phyloP scores from a whole-genome alignment of 2,888 invertebrate species.

The Erpobdella octoculata region DNA sequence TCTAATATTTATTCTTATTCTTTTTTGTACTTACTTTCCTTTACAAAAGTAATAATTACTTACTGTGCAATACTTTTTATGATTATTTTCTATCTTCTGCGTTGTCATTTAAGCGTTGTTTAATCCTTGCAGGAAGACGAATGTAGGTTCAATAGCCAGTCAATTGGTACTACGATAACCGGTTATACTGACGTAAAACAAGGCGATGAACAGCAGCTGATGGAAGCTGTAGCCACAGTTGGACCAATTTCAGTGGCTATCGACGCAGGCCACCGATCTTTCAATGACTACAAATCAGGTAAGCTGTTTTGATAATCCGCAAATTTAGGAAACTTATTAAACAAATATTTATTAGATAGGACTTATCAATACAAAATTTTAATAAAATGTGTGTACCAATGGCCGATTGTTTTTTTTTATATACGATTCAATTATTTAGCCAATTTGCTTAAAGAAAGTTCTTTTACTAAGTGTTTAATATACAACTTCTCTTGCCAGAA shows the following conservation, averaged over 20 bases:
- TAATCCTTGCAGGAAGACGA: slow-evolving; percentile 42
- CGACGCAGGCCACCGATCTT: slow-evolving; percentile 63
- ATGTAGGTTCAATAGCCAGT: slow-evolving; percentile 56
- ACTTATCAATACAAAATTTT: no score
- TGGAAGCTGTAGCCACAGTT: slow-evolving; percentile 70
- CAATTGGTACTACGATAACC: slow-evolving; percentile 65
- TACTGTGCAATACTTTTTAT: no score
- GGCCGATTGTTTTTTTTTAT: no score
- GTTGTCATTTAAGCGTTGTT: not conserved
- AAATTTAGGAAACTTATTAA: not conserved
- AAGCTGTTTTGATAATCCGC: not conserved
- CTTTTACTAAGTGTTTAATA: no score
- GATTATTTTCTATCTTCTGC: no score
- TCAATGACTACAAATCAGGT: slow-evolving; percentile 36
- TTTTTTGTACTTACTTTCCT: no score
- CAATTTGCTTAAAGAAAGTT: no score
- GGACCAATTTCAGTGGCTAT: slow-evolving; percentile 82
- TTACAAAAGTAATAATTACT: no score
- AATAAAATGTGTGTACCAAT: no score
- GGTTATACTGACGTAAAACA: slow-evolving; percentile 70
- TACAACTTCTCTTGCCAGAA: no score
- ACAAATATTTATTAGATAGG: not conserved
- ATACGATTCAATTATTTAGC: no score
- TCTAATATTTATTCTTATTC: not conserved
- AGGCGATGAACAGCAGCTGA: slow-evolving; percentile 67